Base-by-base conservation (phyloP, 2,113 vertebrate genomes). In the Silurus glanis region DNA sequence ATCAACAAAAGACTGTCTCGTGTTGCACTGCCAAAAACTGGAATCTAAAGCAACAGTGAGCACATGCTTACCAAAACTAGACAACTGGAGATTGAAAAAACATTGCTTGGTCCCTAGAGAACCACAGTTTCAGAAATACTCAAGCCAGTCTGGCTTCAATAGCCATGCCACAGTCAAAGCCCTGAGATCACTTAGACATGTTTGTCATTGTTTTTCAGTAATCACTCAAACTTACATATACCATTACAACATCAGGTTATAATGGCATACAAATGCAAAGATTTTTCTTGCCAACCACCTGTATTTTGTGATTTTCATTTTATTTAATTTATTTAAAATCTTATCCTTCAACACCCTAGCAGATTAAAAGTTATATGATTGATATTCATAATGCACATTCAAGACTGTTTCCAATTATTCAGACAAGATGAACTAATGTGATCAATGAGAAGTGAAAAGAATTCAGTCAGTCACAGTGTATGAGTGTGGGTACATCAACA, bases 401-500 rank as follows among this genome's bases (percentile, higher is more conserved):
- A 45, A 16, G 6, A 71, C 6, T 71, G 14, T 2, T 13, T 66
- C 14, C 25, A 28, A 45, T 69, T 37, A 69, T 67, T 37, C 12
- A 67, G 6, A 17, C 67, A 69, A 37, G 13, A 69, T 71, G 5
- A 71, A 45, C 13, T 7, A 62, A 58, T 58, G 5, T 58, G 14
- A 58, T 16, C 3, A 16, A 66, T 45, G 14, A 19, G 2, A 69
- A 71, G 28, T 17, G 14, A 8, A 45, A 45, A 8, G 6, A 37
- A 45, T 45, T 4, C 13, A 69, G 9, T 17, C 25, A 61, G 17
- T 80, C 9, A 61, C 17, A 45, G 56, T 19, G 21, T 87, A 84
- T 89, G 23, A 79, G 59, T 47, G 45, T 53, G 16, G 80, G 85
- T 83, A 23, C 69, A 69, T 84, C 89, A 90, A 56, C 72, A 5